Evolutionary conservation across 2,113 vertebrate genomes (phyloP).

Genomic region (Catagonus wagneri): DNA sequence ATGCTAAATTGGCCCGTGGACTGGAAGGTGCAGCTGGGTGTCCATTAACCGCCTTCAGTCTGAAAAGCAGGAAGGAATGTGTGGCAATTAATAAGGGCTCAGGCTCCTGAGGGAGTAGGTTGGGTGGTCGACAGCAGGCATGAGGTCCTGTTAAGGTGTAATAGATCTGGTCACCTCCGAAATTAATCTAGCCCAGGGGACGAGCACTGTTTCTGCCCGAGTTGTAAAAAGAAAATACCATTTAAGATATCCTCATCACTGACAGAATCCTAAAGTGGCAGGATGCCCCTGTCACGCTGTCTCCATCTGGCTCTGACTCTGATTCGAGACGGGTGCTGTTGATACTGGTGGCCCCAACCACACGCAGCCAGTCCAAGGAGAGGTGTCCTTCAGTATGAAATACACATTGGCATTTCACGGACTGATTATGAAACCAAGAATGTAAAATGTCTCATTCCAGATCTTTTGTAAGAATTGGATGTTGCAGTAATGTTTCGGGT

Average conservation of each 20-base stretch:
- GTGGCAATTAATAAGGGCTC: conserved; percentile 80
- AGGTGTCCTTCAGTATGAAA: background rate
- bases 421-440: background rate
- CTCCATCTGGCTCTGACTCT: background rate
- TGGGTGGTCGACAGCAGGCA: background rate
- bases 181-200: background rate
- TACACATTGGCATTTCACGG: background rate
- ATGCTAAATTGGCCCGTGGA: conserved; percentile 76
- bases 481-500: background rate
- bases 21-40: conserved; percentile 76
- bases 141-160: background rate
- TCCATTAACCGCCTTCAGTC: conserved; percentile 78
- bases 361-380: no score
- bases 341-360: background rate
- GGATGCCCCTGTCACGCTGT: background rate
- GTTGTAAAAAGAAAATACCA: conserved; percentile 46
- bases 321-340: background rate
- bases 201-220: background rate
- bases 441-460: background rate
- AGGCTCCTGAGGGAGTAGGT: conserved; percentile 38
- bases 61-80: conserved; percentile 80
- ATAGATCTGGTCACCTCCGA: background rate
- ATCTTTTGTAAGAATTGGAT: background rate
- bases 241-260: background rate
- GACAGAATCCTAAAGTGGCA: background rate